Evolutionary conservation across 2,888 invertebrate species (phyloP).

Genomic region (Toxonevra muliebris): DNA sequence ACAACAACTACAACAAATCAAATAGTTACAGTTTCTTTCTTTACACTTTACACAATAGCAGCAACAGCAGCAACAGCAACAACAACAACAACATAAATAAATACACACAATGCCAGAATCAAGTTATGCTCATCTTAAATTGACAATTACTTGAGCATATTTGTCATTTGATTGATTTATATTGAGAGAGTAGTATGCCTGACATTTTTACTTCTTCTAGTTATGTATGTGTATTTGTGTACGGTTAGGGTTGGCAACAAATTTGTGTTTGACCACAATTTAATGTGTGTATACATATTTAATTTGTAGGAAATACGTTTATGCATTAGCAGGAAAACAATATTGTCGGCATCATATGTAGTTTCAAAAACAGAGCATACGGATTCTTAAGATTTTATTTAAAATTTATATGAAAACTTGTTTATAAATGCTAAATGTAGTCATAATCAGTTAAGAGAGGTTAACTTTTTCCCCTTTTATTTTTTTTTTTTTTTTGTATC

Average conservation of each 20-base stretch:
- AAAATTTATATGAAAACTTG: too few species aligned
- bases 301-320: not conserved
- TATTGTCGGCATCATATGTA: too few species aligned
- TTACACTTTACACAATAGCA: not conserved
- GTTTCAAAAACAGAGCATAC: too few species aligned
- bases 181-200: slow-evolving; percentile 34
- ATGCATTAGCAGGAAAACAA: not conserved
- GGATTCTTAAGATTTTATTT: too few species aligned
- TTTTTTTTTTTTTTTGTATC: slow-evolving; percentile 1
- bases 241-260: not conserved
- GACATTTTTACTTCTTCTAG: not conserved
- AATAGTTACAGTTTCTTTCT: too few species aligned
- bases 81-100: not conserved
- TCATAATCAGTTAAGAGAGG: slow-evolving; percentile 1
- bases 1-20: not conserved
- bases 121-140: slow-evolving; percentile 41
- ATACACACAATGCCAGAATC: slow-evolving; percentile 6
- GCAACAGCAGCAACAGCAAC: not conserved
- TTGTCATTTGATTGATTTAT: slow-evolving; percentile 60
- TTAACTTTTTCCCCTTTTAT: not conserved
- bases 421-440: slow-evolving; percentile 11
- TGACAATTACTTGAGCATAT: slow-evolving; percentile 56
- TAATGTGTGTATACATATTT: not conserved
- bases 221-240: too few species aligned
- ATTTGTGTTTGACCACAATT: not conserved